These are phyloP conservation scores for Loripinus fragilis DNA, from an alignment of 2,888 invertebrate genomes.

Conservation along the genomic window DNA sequence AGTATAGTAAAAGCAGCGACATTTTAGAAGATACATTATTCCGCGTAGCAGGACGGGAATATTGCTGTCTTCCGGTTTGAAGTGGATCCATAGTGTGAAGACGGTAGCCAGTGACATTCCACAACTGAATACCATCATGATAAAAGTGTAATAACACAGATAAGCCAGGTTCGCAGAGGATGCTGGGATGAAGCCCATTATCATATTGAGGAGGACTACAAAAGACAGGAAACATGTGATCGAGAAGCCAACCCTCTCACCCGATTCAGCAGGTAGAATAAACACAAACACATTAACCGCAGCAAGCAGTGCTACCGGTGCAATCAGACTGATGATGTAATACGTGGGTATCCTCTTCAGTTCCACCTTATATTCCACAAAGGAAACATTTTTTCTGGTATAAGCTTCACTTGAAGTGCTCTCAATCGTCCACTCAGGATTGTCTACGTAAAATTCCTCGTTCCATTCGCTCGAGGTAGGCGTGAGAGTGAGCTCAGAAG, in stretches of 20 bases:
- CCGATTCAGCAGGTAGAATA: slow-evolving; percentile 50
- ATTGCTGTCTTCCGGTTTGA: slow-evolving; percentile 34
- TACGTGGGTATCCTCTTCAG: slow-evolving; percentile 39
- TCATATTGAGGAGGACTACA: slow-evolving; percentile 48
- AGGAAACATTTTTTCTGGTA: slow-evolving; percentile 28
- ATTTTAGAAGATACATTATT: background rate
- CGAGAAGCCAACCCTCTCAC: slow-evolving; percentile 56
- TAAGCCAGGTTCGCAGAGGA: slow-evolving; percentile 46
- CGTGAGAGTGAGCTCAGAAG: slow-evolving; percentile 28
- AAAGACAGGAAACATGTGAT: slow-evolving; percentile 52
- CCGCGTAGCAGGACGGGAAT: slow-evolving; percentile 5
- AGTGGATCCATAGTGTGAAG: slow-evolving; percentile 40
- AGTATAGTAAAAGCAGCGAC: background rate
- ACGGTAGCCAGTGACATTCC: slow-evolving; percentile 37
- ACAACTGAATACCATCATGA: slow-evolving; percentile 57
- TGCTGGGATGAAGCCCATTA: slow-evolving; percentile 45
- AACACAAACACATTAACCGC: slow-evolving; percentile 49
- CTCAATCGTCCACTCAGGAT: slow-evolving; percentile 50
- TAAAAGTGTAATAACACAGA: slow-evolving; percentile 54
- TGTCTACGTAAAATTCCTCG: slow-evolving; percentile 44
- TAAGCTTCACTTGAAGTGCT: slow-evolving; percentile 22
- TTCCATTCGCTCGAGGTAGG: slow-evolving; percentile 22
- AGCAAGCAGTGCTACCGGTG: slow-evolving; percentile 43
- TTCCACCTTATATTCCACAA: slow-evolving; percentile 34
- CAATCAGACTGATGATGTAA: slow-evolving; percentile 46